phyloP scores from a whole-genome alignment of 1,140 invertebrate species.

The Panagrolaimus sp. region DNA sequence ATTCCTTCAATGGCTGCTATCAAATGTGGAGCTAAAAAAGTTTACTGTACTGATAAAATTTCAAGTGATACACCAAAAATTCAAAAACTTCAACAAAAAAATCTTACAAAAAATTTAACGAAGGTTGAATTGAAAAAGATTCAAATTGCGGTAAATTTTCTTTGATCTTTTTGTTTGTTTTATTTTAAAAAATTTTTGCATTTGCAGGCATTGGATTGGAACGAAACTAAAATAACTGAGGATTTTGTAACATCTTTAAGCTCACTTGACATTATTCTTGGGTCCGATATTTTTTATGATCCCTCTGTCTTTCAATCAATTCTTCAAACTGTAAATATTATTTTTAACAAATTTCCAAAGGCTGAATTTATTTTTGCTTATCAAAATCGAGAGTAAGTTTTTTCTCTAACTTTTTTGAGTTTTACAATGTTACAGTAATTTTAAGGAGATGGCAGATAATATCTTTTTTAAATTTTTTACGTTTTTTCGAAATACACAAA shows the following conservation, averaged over 20 bases:
- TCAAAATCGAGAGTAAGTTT: constrained; percentile 53
- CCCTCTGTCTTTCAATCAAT: constrained; percentile 46
- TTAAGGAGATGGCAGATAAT: too few species aligned
- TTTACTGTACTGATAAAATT: background rate
- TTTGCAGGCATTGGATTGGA: background rate
- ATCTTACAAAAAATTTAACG: background rate
- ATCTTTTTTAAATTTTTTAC: too few species aligned
- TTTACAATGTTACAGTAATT: background rate
- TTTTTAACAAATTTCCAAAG: constrained; percentile 38
- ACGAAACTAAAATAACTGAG: background rate
- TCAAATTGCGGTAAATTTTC: background rate
- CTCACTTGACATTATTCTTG: constrained; percentile 41
- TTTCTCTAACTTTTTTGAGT: constrained; percentile 7
- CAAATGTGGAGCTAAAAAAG: background rate
- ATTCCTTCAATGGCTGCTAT: background rate
- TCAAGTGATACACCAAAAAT: background rate
- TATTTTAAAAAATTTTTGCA: background rate
- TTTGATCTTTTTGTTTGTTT: background rate
- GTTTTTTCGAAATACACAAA: too few species aligned
- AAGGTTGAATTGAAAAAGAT: background rate
- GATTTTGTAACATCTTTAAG: background rate
- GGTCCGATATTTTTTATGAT: constrained; percentile 52
- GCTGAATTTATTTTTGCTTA: constrained; percentile 44
- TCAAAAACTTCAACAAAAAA: background rate
- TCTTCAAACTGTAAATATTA: constrained; percentile 34